Percentiles rank a stretch among this genome's conserved stretches.
phyloP scores from a whole-genome alignment of 2,797 vertebrate species.

The Rhabdomys pumilio region DNA sequence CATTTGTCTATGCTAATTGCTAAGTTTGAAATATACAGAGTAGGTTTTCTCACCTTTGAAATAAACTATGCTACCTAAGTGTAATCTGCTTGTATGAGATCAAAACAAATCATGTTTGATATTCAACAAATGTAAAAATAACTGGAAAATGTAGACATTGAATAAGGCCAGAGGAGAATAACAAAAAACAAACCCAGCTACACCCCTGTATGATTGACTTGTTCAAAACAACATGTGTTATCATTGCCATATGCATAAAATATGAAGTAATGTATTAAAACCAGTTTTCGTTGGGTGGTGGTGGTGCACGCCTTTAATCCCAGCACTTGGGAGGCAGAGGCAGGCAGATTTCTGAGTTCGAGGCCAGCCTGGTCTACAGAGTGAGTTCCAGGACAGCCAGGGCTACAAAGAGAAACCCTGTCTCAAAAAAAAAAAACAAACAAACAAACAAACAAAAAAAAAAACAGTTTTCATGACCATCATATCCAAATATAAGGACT shows the following conservation, averaged over 20 bases:
- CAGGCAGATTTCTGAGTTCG: no score
- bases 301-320: no score
- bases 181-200: neutral
- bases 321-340: no score
- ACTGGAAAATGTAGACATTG: neutral
- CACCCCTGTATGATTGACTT: neutral
- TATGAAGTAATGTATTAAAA: slow-evolving; percentile 47
- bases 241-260: neutral
- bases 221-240: neutral
- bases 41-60: slow-evolving; percentile 16
- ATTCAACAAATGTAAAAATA: neutral
- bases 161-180: neutral
- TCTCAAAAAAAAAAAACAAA: no score
- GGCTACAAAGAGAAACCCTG: no score
- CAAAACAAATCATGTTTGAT: no score
- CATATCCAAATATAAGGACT: neutral
- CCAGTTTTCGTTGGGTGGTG: no score
- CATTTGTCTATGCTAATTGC: neutral
- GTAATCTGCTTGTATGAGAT: slow-evolving; percentile 11
- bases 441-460: no score
- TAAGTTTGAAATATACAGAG: neutral
- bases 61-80: slow-evolving; percentile 23
- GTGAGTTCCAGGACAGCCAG: no score
- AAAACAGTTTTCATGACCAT: neutral
- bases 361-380: no score